A percentile compares a stretch with the other conserved stretches of the same genome.
Evolutionary conservation across 2,113 vertebrate genomes (phyloP).

Genomic region (Bombycilla garrulus): DNA sequence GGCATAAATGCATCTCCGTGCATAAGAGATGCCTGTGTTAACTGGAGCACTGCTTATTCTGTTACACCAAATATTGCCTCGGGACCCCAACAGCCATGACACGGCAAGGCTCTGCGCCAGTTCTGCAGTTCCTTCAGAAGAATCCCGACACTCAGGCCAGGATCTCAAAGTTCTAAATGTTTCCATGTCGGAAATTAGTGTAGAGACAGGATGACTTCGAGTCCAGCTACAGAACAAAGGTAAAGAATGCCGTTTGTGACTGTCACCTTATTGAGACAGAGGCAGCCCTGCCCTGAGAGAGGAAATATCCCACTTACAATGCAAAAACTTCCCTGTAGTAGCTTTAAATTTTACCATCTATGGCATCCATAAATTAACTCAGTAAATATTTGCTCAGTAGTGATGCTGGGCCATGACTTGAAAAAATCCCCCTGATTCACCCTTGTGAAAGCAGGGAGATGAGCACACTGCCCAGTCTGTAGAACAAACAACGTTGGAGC

Average conservation of each 20-base stretch:
- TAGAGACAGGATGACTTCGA: background rate
- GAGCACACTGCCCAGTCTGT: background rate
- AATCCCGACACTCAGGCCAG: background rate
- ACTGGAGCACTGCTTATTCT: conserved; percentile 38
- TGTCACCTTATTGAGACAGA: background rate
- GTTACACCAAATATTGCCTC: conserved; percentile 17
- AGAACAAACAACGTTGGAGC: background rate
- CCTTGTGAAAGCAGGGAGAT: background rate
- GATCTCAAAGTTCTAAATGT: background rate
- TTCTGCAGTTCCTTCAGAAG: background rate
- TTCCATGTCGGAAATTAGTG: background rate
- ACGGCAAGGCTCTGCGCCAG: background rate
- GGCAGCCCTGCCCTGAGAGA: background rate
- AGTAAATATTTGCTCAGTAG: background rate
- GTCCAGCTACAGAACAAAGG: background rate
- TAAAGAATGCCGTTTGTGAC: background rate
- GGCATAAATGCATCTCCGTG: background rate
- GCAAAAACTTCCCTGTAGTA: background rate
- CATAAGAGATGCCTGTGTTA: background rate
- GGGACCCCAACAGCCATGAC: background rate
- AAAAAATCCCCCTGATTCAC: background rate
- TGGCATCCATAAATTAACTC: background rate
- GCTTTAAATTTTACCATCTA: background rate
- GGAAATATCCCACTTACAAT: background rate
- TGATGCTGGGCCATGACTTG: background rate